Conservation (phyloP, 92 coral and sea anemone species). For the Palythoa caribaeorum region DNA sequence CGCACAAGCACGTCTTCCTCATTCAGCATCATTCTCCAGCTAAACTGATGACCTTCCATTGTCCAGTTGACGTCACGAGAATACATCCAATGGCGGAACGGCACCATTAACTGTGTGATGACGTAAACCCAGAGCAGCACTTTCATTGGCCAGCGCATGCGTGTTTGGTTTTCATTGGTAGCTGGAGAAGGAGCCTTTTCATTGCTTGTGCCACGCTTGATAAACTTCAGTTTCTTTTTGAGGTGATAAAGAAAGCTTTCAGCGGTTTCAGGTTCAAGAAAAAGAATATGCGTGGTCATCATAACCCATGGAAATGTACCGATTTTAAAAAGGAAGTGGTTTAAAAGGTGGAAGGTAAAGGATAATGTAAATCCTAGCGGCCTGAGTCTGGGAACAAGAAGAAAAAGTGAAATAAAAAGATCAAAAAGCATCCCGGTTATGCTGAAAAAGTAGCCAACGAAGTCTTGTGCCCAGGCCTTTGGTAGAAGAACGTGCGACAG, state of each 20-base stretch:
- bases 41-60: conserved; percentile 75
- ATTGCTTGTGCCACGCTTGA: background rate
- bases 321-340: conserved; percentile 65
- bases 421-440: conserved; percentile 66
- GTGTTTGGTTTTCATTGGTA: background rate
- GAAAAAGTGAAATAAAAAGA: conserved; percentile 60
- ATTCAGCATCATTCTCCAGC: conserved; percentile 78
- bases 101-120: conserved; percentile 59
- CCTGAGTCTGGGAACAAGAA: conserved; percentile 46
- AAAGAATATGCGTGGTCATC: conserved; percentile 57
- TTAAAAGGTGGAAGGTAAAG: conserved; percentile 54
- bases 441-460: conserved; percentile 63
- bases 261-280: conserved; percentile 53
- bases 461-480: conserved; percentile 28
- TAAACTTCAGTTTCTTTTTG: background rate
- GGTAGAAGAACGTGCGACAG: conserved; percentile 46
- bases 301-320: conserved; percentile 80
- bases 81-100: conserved; percentile 82
- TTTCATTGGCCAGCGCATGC: conserved; percentile 52
- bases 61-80: conserved; percentile 82
- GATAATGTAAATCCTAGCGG: conserved; percentile 38
- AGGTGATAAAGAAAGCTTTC: conserved; percentile 6
- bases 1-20: conserved; percentile 69
- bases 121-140: conserved; percentile 50
- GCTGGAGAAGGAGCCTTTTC: background rate